These are phyloP conservation scores for Pipistrellus pygmaeus DNA, from an alignment of 2,797 vertebrate species.

Conservation along the genomic window DNA sequence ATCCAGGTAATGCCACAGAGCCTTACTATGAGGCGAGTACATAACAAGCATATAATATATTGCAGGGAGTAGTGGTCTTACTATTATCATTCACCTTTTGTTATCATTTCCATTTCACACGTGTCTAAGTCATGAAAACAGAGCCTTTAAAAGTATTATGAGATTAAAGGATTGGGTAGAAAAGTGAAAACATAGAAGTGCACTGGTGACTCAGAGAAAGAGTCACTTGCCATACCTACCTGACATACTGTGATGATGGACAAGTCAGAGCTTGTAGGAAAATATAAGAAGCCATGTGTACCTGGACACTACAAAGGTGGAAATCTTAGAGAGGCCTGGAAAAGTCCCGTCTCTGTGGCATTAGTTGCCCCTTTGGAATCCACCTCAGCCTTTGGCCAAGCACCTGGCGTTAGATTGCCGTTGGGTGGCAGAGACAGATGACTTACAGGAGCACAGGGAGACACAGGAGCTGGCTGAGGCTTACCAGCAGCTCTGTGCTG, in stretches of 20 bases:
- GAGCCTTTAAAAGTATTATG: not conserved
- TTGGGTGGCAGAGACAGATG: not conserved
- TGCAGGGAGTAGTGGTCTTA: not conserved
- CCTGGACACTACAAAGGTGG: not conserved
- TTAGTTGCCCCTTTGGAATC: not conserved
- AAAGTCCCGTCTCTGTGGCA: not conserved
- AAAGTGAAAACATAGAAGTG: not conserved
- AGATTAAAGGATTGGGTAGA: not conserved
- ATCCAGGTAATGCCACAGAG: not conserved
- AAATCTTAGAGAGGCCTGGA: not conserved
- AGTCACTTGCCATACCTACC: not conserved
- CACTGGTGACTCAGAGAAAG: not conserved
- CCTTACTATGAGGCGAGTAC: not conserved
- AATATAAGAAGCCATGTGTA: not conserved
- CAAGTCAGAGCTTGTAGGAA: not conserved
- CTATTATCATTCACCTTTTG: not conserved
- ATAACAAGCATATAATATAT: not conserved
- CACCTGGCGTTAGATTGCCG: too few species aligned
- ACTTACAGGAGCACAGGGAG: not conserved
- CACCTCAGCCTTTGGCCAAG: not conserved
- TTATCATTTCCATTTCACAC: not conserved
- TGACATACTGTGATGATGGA: not conserved
- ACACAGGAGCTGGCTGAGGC: fast-evolving
- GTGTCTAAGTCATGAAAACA: not conserved
- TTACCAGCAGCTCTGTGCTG: not conserved